A percentile compares a stretch with the other conserved stretches of the same genome.
phyloP scores from a whole-genome alignment of 2,888 invertebrate genomes.

The Lycaena phlaeas region DNA sequence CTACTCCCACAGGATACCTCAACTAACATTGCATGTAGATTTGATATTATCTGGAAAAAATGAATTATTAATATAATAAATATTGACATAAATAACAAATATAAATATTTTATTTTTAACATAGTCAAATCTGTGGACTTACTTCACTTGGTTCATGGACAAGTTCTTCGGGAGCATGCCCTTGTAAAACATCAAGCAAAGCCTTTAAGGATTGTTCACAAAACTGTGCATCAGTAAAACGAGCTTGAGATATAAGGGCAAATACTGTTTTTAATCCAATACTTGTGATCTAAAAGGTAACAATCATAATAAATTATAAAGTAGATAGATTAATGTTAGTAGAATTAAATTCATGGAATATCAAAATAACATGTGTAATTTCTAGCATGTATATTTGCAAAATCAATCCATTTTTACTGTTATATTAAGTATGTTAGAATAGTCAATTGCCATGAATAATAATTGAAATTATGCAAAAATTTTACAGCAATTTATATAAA shows the following conservation, averaged over 20 bases:
- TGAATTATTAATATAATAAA: not conserved
- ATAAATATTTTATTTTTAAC: not conserved
- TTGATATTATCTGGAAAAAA: conserved; percentile 76
- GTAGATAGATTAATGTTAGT: too few species aligned
- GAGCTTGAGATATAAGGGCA: conserved; percentile 90
- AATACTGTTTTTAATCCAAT: conserved; percentile 90
- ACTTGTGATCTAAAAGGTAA: conserved; percentile 77
- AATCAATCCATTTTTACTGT: too few species aligned
- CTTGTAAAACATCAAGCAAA: conserved; percentile 91
- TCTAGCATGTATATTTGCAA: too few species aligned
- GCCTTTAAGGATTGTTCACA: conserved; percentile 92
- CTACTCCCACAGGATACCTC: conserved; percentile 82
- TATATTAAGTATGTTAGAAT: too few species aligned
- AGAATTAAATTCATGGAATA: too few species aligned
- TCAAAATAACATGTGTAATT: too few species aligned
- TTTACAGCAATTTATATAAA: too few species aligned
- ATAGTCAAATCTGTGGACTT: too few species aligned
- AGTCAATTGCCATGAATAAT: too few species aligned
- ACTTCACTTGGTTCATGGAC: conserved; percentile 85
- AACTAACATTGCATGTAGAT: conserved; percentile 86
- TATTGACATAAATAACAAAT: not conserved
- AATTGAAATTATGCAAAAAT: too few species aligned
- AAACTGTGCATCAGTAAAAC: conserved; percentile 84
- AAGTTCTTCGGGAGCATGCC: conserved; percentile 89
- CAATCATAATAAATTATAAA: too few species aligned